These are phyloP conservation scores for Molorchus minor DNA, from an alignment of 2,888 invertebrate genomes.

Conservation along the genomic window DNA sequence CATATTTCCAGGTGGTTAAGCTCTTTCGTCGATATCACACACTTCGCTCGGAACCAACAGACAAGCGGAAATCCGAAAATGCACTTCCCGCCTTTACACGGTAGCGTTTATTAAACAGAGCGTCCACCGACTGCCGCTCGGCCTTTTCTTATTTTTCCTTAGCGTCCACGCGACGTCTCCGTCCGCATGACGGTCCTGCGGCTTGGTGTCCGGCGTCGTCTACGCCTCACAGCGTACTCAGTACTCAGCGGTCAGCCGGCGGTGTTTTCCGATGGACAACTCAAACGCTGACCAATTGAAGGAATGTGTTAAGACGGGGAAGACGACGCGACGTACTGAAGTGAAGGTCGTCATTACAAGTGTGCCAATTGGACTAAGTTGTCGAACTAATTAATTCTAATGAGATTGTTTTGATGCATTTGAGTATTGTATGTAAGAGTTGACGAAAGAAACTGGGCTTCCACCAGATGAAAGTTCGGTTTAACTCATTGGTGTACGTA, in stretches of 20 bases:
- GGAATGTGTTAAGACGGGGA: not conserved
- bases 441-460: no score
- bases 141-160: slow-evolving; percentile 25
- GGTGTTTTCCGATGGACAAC: not conserved
- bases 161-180: slow-evolving; percentile 12
- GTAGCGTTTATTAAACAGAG: no score
- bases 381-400: no score
- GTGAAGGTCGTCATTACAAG: not conserved
- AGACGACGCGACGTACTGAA: slow-evolving; percentile 1
- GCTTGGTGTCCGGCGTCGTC: slow-evolving; percentile 16
- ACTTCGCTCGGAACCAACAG: no score
- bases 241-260: not conserved
- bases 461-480: no score
- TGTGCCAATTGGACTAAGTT: no score
- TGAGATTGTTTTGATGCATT: no score
- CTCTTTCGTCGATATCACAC: no score
- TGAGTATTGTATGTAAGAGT: no score
- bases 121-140: not conserved
- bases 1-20: slow-evolving; percentile 4
- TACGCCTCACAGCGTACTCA: not conserved
- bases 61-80: not conserved
- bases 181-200: slow-evolving; percentile 29
- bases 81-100: not conserved
- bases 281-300: not conserved
- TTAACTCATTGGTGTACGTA: no score